Evolutionary conservation across 2,113 vertebrate species (phyloP).

Genomic region (Eulemur macaco): DNA sequence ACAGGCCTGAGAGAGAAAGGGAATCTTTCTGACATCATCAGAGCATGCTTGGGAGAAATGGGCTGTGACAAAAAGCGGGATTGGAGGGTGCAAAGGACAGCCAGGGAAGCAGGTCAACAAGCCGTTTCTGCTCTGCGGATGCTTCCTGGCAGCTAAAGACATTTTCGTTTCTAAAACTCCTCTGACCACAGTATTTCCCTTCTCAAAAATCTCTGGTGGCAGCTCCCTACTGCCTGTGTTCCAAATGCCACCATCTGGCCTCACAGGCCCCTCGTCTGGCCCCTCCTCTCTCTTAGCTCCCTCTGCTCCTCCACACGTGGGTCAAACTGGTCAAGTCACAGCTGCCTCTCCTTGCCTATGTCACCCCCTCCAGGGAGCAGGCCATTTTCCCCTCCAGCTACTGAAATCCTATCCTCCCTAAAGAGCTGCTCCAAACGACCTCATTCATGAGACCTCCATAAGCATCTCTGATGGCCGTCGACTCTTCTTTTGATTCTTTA

Average conservation of each 20-base stretch:
- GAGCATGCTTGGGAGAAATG: not conserved
- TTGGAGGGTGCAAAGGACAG: not conserved
- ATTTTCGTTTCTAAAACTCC: not conserved
- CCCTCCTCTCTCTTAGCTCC: not conserved
- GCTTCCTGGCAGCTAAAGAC: not conserved
- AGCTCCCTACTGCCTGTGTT: not conserved
- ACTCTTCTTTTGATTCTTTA: not conserved
- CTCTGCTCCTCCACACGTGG: not conserved
- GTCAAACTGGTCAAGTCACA: slow-evolving; percentile 19
- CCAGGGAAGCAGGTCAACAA: not conserved
- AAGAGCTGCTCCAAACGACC: not conserved
- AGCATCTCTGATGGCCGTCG: not conserved
- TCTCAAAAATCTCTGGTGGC: not conserved
- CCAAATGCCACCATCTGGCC: not conserved
- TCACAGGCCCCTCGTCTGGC: not conserved
- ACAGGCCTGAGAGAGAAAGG: not conserved
- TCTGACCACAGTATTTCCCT: not conserved
- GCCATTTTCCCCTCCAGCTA: not conserved
- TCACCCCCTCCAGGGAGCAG: not conserved
- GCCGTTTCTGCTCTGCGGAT: not conserved
- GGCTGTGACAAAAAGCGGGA: not conserved
- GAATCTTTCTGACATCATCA: not conserved
- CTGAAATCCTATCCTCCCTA: not conserved
- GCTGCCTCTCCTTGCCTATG: not conserved
- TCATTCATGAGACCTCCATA: not conserved